These are phyloP conservation scores for Aptenodytes forsteri DNA, from an alignment of 2,113 vertebrate species.

Conservation along the genomic window DNA sequence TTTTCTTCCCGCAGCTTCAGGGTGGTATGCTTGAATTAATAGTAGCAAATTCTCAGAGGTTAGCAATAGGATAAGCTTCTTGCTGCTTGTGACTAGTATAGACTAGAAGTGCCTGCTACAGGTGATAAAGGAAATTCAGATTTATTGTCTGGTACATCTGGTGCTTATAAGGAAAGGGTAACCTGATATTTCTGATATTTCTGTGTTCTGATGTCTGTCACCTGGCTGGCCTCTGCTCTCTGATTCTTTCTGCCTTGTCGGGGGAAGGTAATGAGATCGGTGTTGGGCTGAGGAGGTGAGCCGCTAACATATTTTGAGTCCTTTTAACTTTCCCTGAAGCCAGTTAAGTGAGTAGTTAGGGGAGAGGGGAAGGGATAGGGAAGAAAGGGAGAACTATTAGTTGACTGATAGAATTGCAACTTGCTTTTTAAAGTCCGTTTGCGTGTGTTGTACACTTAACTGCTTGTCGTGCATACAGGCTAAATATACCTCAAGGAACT, in stretches of 20 bases:
- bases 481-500: neutral
- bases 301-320: rapidly evolving
- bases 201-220: neutral
- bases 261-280: neutral
- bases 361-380: neutral
- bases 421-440: neutral
- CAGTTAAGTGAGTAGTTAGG: neutral
- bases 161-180: neutral
- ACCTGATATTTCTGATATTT: neutral
- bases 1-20: neutral
- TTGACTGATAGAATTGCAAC: neutral
- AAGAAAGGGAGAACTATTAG: neutral
- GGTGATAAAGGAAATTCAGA: neutral
- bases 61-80: neutral
- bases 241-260: neutral
- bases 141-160: neutral
- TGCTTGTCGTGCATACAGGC: rapidly evolving
- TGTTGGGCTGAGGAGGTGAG: neutral
- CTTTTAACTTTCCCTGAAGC: neutral
- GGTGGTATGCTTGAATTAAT: neutral
- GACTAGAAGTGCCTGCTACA: neutral
- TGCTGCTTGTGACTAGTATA: neutral
- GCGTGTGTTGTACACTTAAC: neutral
- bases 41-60: neutral
- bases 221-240: neutral